phyloP scores from a whole-genome alignment of 1,140 invertebrate species.

The Coelopa frigida region DNA sequence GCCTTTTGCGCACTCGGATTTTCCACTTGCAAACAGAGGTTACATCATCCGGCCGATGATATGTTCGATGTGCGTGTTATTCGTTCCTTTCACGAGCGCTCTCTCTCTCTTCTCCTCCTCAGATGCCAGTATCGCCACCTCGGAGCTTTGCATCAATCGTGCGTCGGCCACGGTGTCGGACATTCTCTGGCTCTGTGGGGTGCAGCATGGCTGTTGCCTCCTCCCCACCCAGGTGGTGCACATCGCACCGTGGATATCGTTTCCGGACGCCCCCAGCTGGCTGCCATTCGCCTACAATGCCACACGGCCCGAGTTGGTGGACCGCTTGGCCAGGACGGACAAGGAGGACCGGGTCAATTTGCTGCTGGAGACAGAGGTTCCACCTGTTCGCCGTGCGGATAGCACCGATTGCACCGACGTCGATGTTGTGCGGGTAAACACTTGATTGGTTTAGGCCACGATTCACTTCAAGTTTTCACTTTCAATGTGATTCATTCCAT shows the following conservation, averaged over 20 bases:
- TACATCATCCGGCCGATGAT: too few species aligned
- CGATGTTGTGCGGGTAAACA: conserved; percentile 24
- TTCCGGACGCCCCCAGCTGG: conserved; percentile 25
- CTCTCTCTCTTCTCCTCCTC: conserved; percentile 5
- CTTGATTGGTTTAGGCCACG: too few species aligned
- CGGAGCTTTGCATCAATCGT: conserved; percentile 49
- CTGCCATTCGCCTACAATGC: conserved; percentile 28
- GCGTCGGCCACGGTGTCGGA: conserved; percentile 49
- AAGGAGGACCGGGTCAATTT: conserved; percentile 22
- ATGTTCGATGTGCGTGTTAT: too few species aligned
- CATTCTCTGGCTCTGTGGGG: conserved; percentile 49
- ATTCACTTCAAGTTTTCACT: too few species aligned
- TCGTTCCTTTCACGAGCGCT: too few species aligned
- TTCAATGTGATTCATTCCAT: too few species aligned
- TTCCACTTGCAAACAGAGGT: too few species aligned
- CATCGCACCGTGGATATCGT: conserved; percentile 42
- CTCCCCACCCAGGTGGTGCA: conserved; percentile 44
- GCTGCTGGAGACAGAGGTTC: conserved; percentile 27
- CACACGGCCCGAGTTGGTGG: conserved; percentile 4
- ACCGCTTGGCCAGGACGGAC: conserved; percentile 16
- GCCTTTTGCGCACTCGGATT: not conserved
- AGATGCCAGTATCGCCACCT: conserved; percentile 44
- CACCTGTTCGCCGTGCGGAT: conserved; percentile 7
- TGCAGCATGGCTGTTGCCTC: conserved; percentile 49
- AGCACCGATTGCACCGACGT: too few species aligned